Evolutionary conservation across 2,797 vertebrate genomes (phyloP).

Genomic region (Ptychadena robeensis): DNA sequence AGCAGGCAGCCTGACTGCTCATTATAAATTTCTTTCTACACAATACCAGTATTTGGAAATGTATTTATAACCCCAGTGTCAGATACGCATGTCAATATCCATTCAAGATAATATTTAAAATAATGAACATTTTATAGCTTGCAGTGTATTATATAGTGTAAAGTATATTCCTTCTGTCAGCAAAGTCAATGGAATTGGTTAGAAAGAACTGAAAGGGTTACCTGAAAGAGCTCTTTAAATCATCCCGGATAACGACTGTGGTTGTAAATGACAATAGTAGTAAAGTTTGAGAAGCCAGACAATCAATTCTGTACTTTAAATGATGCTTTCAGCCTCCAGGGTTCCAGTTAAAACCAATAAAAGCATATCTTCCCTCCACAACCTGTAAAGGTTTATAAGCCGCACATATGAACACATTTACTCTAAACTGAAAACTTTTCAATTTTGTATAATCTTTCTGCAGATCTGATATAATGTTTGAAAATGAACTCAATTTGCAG

Average conservation of each 20-base stretch:
- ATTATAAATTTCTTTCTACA: constrained; percentile 16
- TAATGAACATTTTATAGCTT: constrained; percentile 39
- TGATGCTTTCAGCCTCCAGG: constrained; percentile 45
- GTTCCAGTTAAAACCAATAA: constrained; percentile 51
- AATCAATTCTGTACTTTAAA: constrained; percentile 49
- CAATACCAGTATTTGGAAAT: not conserved
- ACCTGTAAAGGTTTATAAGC: constrained; percentile 34
- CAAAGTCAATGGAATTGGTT: constrained; percentile 40
- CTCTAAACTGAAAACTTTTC: constrained; percentile 23
- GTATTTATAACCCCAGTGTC: constrained; percentile 21
- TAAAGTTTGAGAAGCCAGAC: constrained; percentile 45
- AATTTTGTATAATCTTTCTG: not conserved
- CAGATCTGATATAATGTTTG: not conserved
- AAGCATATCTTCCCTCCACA: constrained; percentile 37
- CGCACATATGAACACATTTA: not conserved
- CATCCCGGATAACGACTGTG: constrained; percentile 42
- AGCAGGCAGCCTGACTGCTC: not conserved
- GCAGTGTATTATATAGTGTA: not conserved
- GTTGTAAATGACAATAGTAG: constrained; percentile 47
- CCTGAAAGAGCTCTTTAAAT: constrained; percentile 33
- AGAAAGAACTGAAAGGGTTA: constrained; percentile 37
- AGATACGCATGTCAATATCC: not conserved
- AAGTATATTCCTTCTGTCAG: constrained; percentile 35
- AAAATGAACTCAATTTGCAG: not conserved
- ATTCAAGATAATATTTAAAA: constrained; percentile 30